Conservation (phyloP, 2,888 invertebrate species). For the Troilus luridus region DNA sequence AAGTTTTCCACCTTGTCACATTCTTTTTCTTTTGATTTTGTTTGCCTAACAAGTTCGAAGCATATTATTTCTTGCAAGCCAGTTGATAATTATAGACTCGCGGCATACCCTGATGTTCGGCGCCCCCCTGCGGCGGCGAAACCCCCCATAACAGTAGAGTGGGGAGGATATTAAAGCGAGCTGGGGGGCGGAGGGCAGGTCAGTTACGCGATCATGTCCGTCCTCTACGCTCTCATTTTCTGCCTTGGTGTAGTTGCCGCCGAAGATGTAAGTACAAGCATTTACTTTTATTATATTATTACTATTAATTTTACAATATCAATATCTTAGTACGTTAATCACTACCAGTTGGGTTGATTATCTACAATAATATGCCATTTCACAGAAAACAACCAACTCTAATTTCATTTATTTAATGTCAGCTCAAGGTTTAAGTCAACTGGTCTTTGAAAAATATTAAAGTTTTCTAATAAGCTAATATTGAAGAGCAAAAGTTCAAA, state of each 20-base stretch:
- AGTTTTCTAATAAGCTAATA: no score
- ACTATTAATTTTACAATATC: neutral
- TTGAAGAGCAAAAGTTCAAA: no score
- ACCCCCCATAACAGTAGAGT: neutral
- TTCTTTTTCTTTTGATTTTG: neutral
- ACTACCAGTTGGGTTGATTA: no score
- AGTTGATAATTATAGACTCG: neutral
- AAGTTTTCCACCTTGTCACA: neutral
- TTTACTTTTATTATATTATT: neutral
- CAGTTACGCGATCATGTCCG: constrained; percentile 33
- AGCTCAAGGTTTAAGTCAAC: no score
- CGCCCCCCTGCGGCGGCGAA: neutral
- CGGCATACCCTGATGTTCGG: neutral
- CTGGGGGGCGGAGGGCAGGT: constrained; percentile 27
- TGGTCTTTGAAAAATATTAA: no score
- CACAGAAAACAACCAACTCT: no score
- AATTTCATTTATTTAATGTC: no score
- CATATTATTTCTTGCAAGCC: neutral
- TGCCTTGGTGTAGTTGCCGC: neutral
- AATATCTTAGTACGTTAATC: neutral
- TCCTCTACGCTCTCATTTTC: neutral
- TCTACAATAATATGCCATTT: no score
- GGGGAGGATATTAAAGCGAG: neutral
- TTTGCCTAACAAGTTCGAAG: neutral
- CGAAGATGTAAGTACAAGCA: neutral